phyloP scores from a whole-genome alignment of 1,140 invertebrate species.

The Diprion similis region DNA sequence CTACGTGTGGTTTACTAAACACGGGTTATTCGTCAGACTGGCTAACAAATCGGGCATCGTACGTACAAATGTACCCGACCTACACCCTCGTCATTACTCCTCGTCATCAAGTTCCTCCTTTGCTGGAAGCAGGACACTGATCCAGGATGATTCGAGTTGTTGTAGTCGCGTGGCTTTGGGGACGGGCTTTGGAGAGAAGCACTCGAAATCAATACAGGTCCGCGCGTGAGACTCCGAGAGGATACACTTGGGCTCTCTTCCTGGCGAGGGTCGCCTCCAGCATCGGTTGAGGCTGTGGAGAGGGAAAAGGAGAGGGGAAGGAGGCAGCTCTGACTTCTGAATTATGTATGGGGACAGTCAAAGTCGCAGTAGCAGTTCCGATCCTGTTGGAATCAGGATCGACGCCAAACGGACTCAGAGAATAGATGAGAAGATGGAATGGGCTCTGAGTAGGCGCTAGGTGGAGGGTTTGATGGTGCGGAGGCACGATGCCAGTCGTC shows the following conservation, averaged over 20 bases:
- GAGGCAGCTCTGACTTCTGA: background rate
- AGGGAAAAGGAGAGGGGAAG: background rate
- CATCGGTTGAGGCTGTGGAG: background rate
- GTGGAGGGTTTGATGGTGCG: no score
- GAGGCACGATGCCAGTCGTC: no score
- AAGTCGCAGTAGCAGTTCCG: background rate
- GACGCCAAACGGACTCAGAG: conserved; percentile 1
- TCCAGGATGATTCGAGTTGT: background rate
- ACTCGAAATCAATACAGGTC: conserved; percentile 7
- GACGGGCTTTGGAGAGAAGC: background rate
- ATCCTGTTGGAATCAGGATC: background rate
- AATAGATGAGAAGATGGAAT: background rate
- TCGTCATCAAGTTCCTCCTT: background rate
- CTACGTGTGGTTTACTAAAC: conserved; percentile 1
- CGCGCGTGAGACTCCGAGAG: background rate
- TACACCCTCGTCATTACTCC: no score
- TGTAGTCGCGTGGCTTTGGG: background rate
- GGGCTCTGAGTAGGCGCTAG: background rate
- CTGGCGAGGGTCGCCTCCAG: background rate
- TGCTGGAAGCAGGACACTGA: background rate
- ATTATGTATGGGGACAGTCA: conserved; percentile 7
- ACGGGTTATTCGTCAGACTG: background rate
- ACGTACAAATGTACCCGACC: background rate
- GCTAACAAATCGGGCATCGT: background rate
- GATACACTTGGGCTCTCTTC: background rate